Evolutionary conservation across 2,888 invertebrate species (phyloP), one percentile per base, ranked within the genome.

Genomic region (Trypoxylon attenuatum): DNA sequence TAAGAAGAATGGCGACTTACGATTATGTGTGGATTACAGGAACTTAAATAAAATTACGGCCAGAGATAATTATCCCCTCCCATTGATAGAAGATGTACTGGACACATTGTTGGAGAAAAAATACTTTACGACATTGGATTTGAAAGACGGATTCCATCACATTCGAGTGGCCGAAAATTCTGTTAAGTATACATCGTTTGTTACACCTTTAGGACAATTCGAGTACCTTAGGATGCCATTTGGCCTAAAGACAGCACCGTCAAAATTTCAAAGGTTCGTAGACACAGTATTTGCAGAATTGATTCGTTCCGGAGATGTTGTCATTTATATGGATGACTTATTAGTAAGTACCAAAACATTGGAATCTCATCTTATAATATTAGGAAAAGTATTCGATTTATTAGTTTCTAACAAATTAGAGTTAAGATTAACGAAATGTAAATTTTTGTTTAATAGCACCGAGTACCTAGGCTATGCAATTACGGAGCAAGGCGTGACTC

Each of bases 211-310:
- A 1, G 55, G 61, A 1, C 46, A 55, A 4, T 62, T 38, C 5
- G 25, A 62, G 2, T 62, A 21, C 5, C 27, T 15, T 1, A 25
- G 55, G 2, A 62, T 62, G 56, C 56, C 56, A 2, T 57, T 57
- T 15, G 56, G 56, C 0, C 19, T 52, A 2, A 51, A 29, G 2
- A 62, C 55, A 5, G 55, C 62, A 0, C 56, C 43, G 0, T 56
- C 56, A 0, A 52, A 52, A 1, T 56, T 52, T 1, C 49, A 58
- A 2, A 6, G 43, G 1, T 16, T 39, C 6, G 42, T 56, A 13
- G 16, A 50, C n/a, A 23, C 4, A 0, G 51, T 13, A 0, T n/a
- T 61, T 5, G 6, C 1, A 2, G 45, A 38, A 2, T 8, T 55
- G 6, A 18, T 47, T 2, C 5, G 13, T 6, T 3, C n/a, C n/a